A percentile compares a stretch with the other conserved stretches of the same genome.
phyloP scores from a whole-genome alignment of 2,797 vertebrate genomes.

The Sylvilagus floridanus region DNA sequence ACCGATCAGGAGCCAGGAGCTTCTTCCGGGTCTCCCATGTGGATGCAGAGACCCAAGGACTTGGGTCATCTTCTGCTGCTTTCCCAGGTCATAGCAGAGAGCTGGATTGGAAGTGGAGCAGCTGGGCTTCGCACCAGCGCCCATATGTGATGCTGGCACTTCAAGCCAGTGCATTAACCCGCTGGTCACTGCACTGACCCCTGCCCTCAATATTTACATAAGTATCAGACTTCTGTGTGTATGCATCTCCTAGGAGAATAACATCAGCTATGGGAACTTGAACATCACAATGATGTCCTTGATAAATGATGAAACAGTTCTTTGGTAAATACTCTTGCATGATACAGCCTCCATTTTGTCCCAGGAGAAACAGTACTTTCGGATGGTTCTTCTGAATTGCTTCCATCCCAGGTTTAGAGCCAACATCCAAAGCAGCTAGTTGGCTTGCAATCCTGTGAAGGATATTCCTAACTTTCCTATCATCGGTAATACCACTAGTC shows the following conservation, averaged over 20 bases:
- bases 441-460: slow-evolving; percentile 93
- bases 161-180: too few species aligned
- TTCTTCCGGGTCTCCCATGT: too few species aligned
- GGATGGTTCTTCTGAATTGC: slow-evolving; percentile 91
- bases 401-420: slow-evolving; percentile 95
- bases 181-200: too few species aligned
- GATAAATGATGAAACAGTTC: slow-evolving; percentile 94
- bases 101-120: too few species aligned
- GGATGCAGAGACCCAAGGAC: too few species aligned
- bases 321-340: slow-evolving; percentile 94
- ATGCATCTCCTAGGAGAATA: slow-evolving; percentile 96
- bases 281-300: slow-evolving; percentile 97
- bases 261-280: slow-evolving; percentile 96
- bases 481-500: too few species aligned
- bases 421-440: slow-evolving; percentile 95
- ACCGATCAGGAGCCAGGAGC: too few species aligned
- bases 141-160: too few species aligned
- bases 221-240: slow-evolving; percentile 96
- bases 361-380: slow-evolving; percentile 93
- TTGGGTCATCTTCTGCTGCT: too few species aligned
- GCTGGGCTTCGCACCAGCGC: too few species aligned
- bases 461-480: too few species aligned
- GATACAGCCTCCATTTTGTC: slow-evolving; percentile 95
- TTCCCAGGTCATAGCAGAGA: too few species aligned
- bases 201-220: slow-evolving; percentile 96